phyloP scores from a whole-genome alignment of 1,140 invertebrate genomes.

The Drosophila chauvacae region DNA sequence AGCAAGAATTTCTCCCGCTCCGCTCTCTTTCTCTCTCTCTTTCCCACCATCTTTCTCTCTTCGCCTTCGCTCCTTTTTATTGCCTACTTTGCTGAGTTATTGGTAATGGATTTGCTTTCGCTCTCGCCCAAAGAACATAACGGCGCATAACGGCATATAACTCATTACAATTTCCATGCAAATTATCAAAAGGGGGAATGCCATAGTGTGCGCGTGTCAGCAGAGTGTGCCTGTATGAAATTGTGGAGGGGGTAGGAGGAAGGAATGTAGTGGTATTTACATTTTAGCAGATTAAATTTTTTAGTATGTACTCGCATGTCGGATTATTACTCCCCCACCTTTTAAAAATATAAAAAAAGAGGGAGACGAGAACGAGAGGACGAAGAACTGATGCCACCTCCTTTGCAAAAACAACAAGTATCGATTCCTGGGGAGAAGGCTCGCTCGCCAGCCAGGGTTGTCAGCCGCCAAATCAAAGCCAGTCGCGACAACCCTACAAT shows the following conservation, averaged over 20 bases:
- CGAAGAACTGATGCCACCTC: conserved; percentile 10
- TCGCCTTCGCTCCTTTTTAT: conserved; percentile 55
- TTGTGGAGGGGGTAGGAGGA: not conserved
- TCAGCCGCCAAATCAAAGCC: conserved; percentile 61
- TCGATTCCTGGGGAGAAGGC: conserved; percentile 64
- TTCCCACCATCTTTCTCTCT: not conserved
- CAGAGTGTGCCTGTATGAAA: conserved; percentile 1
- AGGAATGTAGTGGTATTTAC: conserved; percentile 56
- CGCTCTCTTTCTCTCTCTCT: not conserved
- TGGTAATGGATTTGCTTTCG: conserved; percentile 61
- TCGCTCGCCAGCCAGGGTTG: conserved; percentile 53
- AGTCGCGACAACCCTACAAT: conserved; percentile 61
- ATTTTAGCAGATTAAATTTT: conserved; percentile 79
- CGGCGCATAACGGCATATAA: conserved; percentile 69
- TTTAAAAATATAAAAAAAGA: conserved; percentile 8
- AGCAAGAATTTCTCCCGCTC: conserved; percentile 30
- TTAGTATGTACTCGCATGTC: conserved; percentile 52
- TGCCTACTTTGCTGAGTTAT: conserved; percentile 78
- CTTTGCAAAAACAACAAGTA: conserved; percentile 65
- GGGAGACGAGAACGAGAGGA: conserved; percentile 8
- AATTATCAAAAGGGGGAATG: conserved; percentile 48
- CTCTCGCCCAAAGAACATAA: conserved; percentile 40
- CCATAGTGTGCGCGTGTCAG: conserved; percentile 12
- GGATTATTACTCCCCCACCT: conserved; percentile 24
- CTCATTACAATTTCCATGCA: conserved; percentile 80